Evolutionary conservation across 2,888 invertebrate genomes (phyloP).

Genomic region (Colostygia pectinataria): DNA sequence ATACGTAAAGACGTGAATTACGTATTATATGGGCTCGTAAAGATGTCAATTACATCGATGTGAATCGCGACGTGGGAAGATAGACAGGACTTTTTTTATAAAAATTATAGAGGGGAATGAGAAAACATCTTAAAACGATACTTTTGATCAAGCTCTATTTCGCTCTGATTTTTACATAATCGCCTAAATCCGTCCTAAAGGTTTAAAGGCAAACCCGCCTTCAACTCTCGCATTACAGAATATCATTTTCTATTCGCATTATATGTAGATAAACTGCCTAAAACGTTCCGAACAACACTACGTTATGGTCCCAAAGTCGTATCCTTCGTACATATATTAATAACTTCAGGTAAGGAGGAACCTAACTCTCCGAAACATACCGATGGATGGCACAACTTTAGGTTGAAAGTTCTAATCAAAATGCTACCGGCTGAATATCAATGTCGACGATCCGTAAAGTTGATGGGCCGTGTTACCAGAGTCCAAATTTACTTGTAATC

Average conservation of each 20-base stretch:
- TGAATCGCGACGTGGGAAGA: not conserved
- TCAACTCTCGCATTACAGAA: no score
- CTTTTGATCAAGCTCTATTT: no score
- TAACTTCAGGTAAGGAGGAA: no score
- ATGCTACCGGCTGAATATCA: no score
- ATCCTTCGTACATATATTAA: not conserved
- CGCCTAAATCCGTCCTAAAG: no score
- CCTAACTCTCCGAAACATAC: not conserved
- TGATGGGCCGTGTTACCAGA: not conserved
- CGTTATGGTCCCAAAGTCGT: not conserved
- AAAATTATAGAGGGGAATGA: no score
- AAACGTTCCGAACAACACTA: not conserved
- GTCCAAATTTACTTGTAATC: conserved; percentile 86
- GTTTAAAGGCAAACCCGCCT: no score
- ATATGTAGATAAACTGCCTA: no score
- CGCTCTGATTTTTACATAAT: no score
- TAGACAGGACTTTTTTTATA: no score
- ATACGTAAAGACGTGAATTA: conserved; percentile 8
- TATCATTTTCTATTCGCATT: no score
- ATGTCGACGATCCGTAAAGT: not conserved
- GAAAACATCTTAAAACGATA: no score
- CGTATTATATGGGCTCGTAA: conserved; percentile 16
- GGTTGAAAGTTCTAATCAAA: not conserved
- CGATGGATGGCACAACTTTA: not conserved
- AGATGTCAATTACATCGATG: conserved; percentile 9